Evolutionary conservation across 1,140 invertebrate genomes (phyloP).

Genomic region (Drosophila bocki): DNA sequence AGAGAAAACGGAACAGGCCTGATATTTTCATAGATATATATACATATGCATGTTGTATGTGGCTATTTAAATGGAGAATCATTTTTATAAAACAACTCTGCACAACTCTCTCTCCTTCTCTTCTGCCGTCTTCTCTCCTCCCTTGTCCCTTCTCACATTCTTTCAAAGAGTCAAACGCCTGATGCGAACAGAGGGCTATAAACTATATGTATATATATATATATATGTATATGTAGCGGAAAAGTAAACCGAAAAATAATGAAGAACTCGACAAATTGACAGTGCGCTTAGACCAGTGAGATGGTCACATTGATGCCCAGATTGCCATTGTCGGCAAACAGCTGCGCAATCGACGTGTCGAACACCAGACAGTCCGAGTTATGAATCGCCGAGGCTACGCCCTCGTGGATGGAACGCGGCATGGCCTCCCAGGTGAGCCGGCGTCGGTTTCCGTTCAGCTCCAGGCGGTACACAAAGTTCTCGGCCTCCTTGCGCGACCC

Average conservation of each 20-base stretch:
- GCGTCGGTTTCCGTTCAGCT: conserved; percentile 97
- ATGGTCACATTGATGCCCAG: conserved; percentile 99
- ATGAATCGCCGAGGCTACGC: conserved; percentile 98
- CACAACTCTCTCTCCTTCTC: conserved; percentile 19
- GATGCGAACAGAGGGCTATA: conserved; percentile 35
- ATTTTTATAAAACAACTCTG: conserved; percentile 67
- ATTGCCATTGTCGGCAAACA: conserved; percentile 99
- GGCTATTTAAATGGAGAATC: conserved; percentile 54
- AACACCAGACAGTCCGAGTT: conserved; percentile 99
- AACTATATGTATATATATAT: conserved; percentile 30
- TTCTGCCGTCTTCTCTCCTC: conserved; percentile 1
- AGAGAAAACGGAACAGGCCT: conserved; percentile 8
- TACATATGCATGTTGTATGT: conserved; percentile 49
- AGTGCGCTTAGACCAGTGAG: conserved; percentile 90
- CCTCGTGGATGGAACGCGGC: conserved; percentile 99
- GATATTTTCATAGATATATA: conserved; percentile 43
- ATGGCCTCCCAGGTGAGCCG: conserved; percentile 99
- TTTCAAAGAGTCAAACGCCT: conserved; percentile 20
- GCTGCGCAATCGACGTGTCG: conserved; percentile 98
- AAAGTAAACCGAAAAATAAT: conserved; percentile 30
- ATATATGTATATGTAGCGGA: conserved; percentile 27
- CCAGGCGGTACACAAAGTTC: conserved; percentile 99
- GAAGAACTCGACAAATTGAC: conserved; percentile 37
- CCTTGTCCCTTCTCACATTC: conserved; percentile 2
- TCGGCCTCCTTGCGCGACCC: conserved; percentile 99